phyloP scores from a whole-genome alignment of 2,888 invertebrate genomes.

The Lamellibrachia satsuma region DNA sequence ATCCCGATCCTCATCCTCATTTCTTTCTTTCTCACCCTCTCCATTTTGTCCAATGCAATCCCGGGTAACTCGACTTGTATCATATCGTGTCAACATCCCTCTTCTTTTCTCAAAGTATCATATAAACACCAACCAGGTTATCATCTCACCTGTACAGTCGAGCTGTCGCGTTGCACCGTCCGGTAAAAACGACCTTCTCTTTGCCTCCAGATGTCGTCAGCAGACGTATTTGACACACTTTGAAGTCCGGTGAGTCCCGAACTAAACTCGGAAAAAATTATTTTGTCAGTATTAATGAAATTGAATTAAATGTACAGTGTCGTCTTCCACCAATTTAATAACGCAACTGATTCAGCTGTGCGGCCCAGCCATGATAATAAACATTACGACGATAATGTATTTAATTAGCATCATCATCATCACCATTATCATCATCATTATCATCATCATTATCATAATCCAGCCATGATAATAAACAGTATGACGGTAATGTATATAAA shows the following conservation, averaged over 20 bases:
- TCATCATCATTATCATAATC: not conserved
- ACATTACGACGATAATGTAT: not conserved
- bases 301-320: not conserved
- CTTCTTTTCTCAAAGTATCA: too few species aligned
- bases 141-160: not conserved
- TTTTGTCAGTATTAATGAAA: not conserved
- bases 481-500: not conserved
- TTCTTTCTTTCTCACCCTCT: too few species aligned
- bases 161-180: not conserved
- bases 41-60: too few species aligned
- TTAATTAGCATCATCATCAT: not conserved
- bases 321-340: too few species aligned
- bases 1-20: too few species aligned
- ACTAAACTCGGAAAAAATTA: not conserved
- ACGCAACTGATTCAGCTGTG: too few species aligned
- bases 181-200: not conserved
- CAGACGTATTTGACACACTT: not conserved
- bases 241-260: not conserved
- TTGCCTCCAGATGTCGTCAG: not conserved
- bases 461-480: too few species aligned
- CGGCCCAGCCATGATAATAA: too few species aligned
- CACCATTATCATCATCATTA: too few species aligned
- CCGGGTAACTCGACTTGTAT: too few species aligned
- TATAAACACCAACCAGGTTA: not conserved
- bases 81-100: too few species aligned